Conservation (phyloP, 2,113 vertebrate species). For the Chlorocebus sabaeus region DNA sequence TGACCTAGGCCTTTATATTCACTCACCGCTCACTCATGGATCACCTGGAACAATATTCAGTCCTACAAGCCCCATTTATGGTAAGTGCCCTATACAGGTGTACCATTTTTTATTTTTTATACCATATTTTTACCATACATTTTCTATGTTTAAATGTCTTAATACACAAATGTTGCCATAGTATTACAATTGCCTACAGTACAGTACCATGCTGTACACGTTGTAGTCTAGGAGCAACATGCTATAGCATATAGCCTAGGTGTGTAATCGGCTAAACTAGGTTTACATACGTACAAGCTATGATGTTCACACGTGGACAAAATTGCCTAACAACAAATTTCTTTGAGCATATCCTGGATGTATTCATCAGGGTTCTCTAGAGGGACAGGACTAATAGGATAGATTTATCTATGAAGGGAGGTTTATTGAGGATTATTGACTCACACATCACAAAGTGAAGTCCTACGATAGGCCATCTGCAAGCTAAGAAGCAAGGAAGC, state of each 20-base stretch:
- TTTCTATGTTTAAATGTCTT: background rate
- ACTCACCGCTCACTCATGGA: background rate
- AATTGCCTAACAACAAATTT: background rate
- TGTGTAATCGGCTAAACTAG: background rate
- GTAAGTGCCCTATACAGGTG: background rate
- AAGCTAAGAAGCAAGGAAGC: no score
- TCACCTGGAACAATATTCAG: background rate
- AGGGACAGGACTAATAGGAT: no score
- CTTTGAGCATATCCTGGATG: background rate
- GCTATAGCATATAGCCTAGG: background rate
- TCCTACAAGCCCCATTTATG: background rate
- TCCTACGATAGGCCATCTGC: no score
- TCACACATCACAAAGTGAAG: no score
- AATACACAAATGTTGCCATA: background rate
- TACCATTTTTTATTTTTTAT: background rate
- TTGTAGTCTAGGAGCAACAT: background rate
- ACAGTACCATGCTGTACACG: background rate
- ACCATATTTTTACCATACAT: background rate
- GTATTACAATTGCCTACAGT: background rate
- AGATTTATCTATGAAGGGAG: no score
- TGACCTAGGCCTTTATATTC: background rate
- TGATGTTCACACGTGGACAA: background rate
- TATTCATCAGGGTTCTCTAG: no score
- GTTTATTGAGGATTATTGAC: no score
- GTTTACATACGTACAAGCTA: background rate